Evolutionary conservation across 2,888 invertebrate species (phyloP).

Genomic region (Incurvaria masculella): DNA sequence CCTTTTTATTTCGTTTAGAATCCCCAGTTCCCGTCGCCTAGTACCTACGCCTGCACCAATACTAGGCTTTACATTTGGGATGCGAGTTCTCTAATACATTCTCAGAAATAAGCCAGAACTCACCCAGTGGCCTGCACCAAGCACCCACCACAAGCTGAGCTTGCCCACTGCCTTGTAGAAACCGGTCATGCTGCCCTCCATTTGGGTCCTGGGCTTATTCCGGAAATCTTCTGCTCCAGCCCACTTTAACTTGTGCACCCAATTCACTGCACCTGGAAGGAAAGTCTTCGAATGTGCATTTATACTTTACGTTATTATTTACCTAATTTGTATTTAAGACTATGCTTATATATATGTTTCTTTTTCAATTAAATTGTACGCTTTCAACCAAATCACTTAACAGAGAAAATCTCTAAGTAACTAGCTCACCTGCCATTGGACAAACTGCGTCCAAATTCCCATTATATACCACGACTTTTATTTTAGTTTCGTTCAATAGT

Average conservation of each 20-base stretch:
- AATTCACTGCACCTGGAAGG: constrained; percentile 37
- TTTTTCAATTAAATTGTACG: too few species aligned
- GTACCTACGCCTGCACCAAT: too few species aligned
- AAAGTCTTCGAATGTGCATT: too few species aligned
- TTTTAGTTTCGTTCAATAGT: constrained; percentile 31
- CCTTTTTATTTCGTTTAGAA: too few species aligned
- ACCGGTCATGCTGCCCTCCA: constrained; percentile 33
- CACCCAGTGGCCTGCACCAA: constrained; percentile 47
- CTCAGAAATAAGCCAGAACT: constrained; percentile 16
- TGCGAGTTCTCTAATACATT: constrained; percentile 1
- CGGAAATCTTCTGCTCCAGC: constrained; percentile 31
- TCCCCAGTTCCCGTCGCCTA: too few species aligned
- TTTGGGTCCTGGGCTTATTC: constrained; percentile 23
- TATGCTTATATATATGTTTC: too few species aligned
- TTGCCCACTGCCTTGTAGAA: constrained; percentile 33
- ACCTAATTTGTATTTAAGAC: too few species aligned
- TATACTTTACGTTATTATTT: too few species aligned
- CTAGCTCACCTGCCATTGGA: constrained; percentile 40
- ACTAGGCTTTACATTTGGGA: too few species aligned
- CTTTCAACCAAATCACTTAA: background rate
- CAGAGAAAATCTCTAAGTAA: too few species aligned
- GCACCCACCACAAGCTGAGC: constrained; percentile 42
- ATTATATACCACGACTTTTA: constrained; percentile 40
- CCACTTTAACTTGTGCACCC: constrained; percentile 45
- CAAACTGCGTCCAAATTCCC: constrained; percentile 44